These are phyloP conservation scores for Amblyjoppa proteus DNA, from an alignment of 2,888 invertebrate genomes.

Conservation along the genomic window DNA sequence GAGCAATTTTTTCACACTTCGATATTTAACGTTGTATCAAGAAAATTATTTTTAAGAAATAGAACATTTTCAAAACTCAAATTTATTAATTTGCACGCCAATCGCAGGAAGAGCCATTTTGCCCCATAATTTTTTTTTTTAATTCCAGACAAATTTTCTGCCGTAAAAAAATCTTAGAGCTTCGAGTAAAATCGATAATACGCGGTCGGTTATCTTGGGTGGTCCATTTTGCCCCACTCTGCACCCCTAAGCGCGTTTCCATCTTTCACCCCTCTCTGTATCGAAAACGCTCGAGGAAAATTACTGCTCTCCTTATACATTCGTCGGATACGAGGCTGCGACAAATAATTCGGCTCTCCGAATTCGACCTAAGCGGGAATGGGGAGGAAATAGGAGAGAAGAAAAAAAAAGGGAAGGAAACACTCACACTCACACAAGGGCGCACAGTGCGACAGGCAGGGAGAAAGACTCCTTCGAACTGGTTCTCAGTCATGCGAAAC, in stretches of 20 bases:
- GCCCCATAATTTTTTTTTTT: too few species aligned
- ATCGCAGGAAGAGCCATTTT: too few species aligned
- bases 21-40: too few species aligned
- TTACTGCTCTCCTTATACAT: slow-evolving; percentile 84
- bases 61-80: too few species aligned
- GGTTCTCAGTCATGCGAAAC: slow-evolving; percentile 48
- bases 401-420: slow-evolving; percentile 54
- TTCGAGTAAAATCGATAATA: too few species aligned
- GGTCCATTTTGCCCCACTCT: slow-evolving; percentile 22
- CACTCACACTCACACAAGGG: not conserved
- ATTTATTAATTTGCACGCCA: too few species aligned
- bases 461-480: slow-evolving; percentile 30
- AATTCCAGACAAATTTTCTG: too few species aligned
- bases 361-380: slow-evolving; percentile 67
- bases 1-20: too few species aligned
- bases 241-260: slow-evolving; percentile 25
- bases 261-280: slow-evolving; percentile 21
- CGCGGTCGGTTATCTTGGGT: too few species aligned
- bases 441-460: not conserved
- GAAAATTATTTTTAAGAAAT: too few species aligned
- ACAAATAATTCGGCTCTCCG: slow-evolving; percentile 79
- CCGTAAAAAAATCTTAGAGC: too few species aligned
- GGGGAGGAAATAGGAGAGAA: slow-evolving; percentile 57
- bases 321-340: slow-evolving; percentile 77
- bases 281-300: slow-evolving; percentile 75